Evolutionary conservation across 2,113 vertebrate genomes (phyloP), one percentile per base, ranked within the genome.

Genomic region (Psephotus haematonotus): DNA sequence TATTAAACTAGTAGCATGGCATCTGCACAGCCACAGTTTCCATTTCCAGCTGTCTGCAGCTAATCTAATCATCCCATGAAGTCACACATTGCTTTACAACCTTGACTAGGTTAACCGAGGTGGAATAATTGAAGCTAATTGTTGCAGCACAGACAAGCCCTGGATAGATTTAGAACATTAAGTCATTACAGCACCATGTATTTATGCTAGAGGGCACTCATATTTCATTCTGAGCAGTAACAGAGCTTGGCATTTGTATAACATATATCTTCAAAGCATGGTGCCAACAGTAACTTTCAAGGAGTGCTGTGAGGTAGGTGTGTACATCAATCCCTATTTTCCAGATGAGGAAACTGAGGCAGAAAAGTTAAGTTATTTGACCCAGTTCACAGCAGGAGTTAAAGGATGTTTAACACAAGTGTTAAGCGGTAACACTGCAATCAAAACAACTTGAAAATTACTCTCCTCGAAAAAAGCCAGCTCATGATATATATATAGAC

Each of bases 241-340:
- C 10, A 83, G 72, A 78, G 18, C 81, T 82, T 86, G 75, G 55
- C 35, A 22, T 83, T 82, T 88, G 53, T 41, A 28, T 41, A 92
- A 78, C 9, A 28, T 47, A 17, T 16, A 68, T 65, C 69, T 74
- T 55, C 35, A 72, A 75, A 93, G 70, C 39, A 16, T 0, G 0
- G 35, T 71, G 57, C 44, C 79, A 91, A 24, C 6, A 90, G 47
- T 11, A 64, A 52, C 63, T 78, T 87, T 35, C 90, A 44, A 84
- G 78, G 65, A 84, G 37, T 59, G 82, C 80, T 93, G 76, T 93
- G 96, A 97, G 95, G 95, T 97, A 97, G 94, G 70, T 83, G 71
- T 90, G 86, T 95, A 82, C 75, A 70, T 70, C 39, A 70, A 82
- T 95, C 86, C 76, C 84, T 65, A 22, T 78, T 90, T 70, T 35